A percentile compares a stretch with the other conserved stretches of the same genome.
phyloP scores from a whole-genome alignment of 2,888 invertebrate genomes.

The Nymphalis polychloros region DNA sequence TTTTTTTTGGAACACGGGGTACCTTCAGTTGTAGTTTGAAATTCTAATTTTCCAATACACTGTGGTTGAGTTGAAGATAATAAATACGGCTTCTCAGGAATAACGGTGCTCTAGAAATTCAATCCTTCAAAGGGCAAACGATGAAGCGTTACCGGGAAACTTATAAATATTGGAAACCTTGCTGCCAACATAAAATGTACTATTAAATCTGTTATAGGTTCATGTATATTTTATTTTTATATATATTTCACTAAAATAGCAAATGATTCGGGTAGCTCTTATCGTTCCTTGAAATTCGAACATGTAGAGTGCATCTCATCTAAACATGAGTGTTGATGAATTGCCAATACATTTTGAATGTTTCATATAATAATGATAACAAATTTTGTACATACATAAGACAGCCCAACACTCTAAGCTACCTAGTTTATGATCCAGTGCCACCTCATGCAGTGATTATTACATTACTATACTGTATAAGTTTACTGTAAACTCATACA shows the following conservation, averaged over 20 bases:
- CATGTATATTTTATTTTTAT: neutral
- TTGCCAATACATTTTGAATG: too few species aligned
- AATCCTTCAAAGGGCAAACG: conserved; percentile 28
- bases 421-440: too few species aligned
- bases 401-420: too few species aligned
- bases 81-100: conserved; percentile 22
- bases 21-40: neutral
- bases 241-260: neutral
- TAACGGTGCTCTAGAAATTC: conserved; percentile 24
- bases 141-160: conserved; percentile 19
- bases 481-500: too few species aligned
- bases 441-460: too few species aligned
- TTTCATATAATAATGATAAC: too few species aligned
- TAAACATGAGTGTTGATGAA: too few species aligned
- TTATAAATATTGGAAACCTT: conserved; percentile 28
- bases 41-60: conserved; percentile 17
- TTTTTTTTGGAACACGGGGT: neutral
- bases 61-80: conserved; percentile 14
- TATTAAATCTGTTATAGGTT: conserved; percentile 16
- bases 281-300: too few species aligned
- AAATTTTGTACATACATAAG: too few species aligned
- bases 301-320: too few species aligned
- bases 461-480: too few species aligned
- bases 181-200: conserved; percentile 13
- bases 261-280: too few species aligned